Conservation (phyloP, 2,888 invertebrate genomes). For the Loripinus fragilis region DNA sequence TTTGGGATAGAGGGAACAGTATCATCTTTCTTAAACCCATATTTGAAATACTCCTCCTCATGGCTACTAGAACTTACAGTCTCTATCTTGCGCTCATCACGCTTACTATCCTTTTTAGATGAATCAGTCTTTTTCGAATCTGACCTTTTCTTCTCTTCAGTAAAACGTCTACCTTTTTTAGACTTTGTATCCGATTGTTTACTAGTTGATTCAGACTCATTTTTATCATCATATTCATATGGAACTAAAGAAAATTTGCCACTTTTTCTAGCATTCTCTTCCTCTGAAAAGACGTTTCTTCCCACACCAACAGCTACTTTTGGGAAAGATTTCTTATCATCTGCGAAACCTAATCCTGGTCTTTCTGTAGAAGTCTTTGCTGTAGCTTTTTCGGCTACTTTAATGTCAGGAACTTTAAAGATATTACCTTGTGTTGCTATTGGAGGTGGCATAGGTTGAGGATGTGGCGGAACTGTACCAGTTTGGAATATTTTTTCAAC, state of each 20-base stretch:
- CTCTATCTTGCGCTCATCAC: not conserved
- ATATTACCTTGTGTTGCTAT: not conserved
- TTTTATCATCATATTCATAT: slow-evolving; percentile 5
- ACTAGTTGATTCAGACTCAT: not conserved
- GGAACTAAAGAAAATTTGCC: slow-evolving; percentile 11
- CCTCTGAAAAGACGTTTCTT: not conserved
- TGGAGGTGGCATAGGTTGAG: not conserved
- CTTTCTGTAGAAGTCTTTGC: not conserved
- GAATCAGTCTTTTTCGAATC: not conserved
- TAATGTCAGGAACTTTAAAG: not conserved
- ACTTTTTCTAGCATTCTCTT: not conserved
- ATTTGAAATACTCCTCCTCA: not conserved
- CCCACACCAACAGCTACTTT: not conserved
- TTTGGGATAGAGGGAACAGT: not conserved
- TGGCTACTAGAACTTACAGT: not conserved
- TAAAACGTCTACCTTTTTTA: not conserved
- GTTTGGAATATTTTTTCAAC: not conserved
- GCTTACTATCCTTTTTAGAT: not conserved
- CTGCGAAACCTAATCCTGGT: not conserved
- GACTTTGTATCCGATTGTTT: not conserved
- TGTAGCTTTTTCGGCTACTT: not conserved
- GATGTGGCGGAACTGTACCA: not conserved
- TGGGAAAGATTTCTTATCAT: not conserved
- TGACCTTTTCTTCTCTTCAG: not conserved
- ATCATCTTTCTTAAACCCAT: not conserved